Percentiles rank a stretch among this genome's conserved stretches.
Conservation (phyloP, 2,888 invertebrate species). For the Podabrus alpinus region DNA sequence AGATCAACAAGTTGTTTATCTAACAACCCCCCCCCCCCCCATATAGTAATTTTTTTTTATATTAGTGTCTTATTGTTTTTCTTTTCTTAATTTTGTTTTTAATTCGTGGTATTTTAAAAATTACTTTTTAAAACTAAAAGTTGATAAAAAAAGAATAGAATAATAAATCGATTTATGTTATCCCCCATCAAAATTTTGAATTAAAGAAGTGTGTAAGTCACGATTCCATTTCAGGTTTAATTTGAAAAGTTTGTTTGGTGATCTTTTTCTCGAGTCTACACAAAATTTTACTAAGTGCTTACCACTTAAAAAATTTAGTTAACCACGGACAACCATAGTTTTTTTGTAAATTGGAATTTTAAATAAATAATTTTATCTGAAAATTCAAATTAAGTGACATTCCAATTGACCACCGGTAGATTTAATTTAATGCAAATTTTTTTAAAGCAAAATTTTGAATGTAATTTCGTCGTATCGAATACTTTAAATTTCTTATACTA, state of each 20-base stretch:
- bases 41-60: too few relatives aligned
- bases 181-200: neutral
- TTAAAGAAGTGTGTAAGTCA: neutral
- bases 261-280: neutral
- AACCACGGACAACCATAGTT: neutral
- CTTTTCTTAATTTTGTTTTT: too few relatives aligned
- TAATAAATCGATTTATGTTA: too few relatives aligned
- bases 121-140: too few relatives aligned
- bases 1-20: too few relatives aligned
- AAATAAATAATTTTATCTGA: neutral
- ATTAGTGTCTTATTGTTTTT: too few relatives aligned
- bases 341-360: neutral
- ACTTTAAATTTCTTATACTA: neutral
- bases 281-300: neutral
- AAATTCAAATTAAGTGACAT: neutral
- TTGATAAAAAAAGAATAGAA: too few relatives aligned
- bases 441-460: neutral
- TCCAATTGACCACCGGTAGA: neutral
- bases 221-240: neutral
- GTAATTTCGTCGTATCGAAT: neutral
- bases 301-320: neutral
- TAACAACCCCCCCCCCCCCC: too few relatives aligned
- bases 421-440: neutral
- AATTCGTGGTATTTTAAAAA: too few relatives aligned
- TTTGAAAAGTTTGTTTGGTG: neutral